Percentiles rank a stretch among this genome's conserved stretches.
Evolutionary conservation across 1,140 invertebrate species (phyloP).

Genomic region (Drosophila serrata): DNA sequence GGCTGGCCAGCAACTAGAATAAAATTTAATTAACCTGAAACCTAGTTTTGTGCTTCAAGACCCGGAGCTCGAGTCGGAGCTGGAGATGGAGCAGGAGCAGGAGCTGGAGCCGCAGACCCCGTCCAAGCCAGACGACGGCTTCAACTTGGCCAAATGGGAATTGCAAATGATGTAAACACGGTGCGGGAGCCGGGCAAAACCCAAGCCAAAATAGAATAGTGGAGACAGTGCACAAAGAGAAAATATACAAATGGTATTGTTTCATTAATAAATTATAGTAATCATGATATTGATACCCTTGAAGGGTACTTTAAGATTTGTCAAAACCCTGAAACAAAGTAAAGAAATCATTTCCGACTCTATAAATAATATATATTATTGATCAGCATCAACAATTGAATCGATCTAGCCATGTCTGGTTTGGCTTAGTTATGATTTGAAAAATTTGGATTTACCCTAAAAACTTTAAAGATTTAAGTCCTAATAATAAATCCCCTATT

Average conservation of each 20-base stretch:
- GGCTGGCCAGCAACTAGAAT: constrained; percentile 41
- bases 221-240: constrained; percentile 8
- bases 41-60: constrained; percentile 39
- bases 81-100: not conserved
- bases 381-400: too few species aligned
- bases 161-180: constrained; percentile 61
- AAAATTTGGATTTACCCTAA: too few species aligned
- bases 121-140: constrained; percentile 43
- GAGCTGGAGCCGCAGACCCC: not conserved
- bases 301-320: too few species aligned
- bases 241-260: not conserved
- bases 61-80: not conserved
- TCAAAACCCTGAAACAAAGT: too few species aligned
- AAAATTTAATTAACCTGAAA: constrained; percentile 65
- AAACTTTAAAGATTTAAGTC: too few species aligned
- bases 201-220: not conserved
- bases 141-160: constrained; percentile 48
- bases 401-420: too few species aligned
- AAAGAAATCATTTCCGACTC: too few species aligned
- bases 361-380: too few species aligned
- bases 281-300: not conserved
- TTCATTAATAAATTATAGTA: too few species aligned
- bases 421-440: too few species aligned
- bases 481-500: too few species aligned
- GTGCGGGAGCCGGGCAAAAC: constrained; percentile 5